Evolutionary conservation across 2,888 invertebrate species (phyloP).

Genomic region (Melanargia galathea): DNA sequence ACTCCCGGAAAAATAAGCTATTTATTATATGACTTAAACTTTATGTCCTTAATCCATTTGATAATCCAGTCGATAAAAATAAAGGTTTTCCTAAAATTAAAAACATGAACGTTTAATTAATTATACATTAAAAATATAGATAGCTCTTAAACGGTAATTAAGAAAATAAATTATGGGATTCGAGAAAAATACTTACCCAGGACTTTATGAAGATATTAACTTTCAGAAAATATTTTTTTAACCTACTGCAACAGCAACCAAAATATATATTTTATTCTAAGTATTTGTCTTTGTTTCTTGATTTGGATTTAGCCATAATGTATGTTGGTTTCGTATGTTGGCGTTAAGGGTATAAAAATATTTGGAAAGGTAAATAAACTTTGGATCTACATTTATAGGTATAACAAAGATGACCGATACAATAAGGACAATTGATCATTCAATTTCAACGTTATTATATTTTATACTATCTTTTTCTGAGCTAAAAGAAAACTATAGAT

Average conservation of each 20-base stretch:
- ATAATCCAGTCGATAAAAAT: not conserved
- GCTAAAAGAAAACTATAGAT: too few relatives aligned
- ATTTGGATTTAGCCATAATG: too few relatives aligned
- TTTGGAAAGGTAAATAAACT: not conserved
- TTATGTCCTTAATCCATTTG: too few relatives aligned
- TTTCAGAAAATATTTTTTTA: too few relatives aligned
- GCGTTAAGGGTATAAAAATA: not conserved
- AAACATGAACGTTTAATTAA: not conserved
- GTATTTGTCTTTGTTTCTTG: too few relatives aligned
- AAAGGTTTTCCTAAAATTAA: conserved; percentile 6
- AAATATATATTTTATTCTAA: too few relatives aligned
- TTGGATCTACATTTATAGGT: not conserved
- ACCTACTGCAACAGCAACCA: too few relatives aligned
- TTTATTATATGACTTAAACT: not conserved
- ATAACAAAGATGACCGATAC: not conserved
- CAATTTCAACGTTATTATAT: not conserved
- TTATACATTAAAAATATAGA: not conserved
- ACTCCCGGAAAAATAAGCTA: conserved; percentile 21
- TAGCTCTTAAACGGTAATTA: not conserved
- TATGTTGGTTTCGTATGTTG: too few relatives aligned
- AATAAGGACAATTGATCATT: not conserved
- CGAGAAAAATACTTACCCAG: not conserved
- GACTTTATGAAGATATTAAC: too few relatives aligned
- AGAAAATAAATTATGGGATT: not conserved
- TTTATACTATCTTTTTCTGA: too few relatives aligned